Evolutionary conservation across 64 coral and sea anemone species (phyloP).

Genomic region (Dendrophyllia cribrosa): DNA sequence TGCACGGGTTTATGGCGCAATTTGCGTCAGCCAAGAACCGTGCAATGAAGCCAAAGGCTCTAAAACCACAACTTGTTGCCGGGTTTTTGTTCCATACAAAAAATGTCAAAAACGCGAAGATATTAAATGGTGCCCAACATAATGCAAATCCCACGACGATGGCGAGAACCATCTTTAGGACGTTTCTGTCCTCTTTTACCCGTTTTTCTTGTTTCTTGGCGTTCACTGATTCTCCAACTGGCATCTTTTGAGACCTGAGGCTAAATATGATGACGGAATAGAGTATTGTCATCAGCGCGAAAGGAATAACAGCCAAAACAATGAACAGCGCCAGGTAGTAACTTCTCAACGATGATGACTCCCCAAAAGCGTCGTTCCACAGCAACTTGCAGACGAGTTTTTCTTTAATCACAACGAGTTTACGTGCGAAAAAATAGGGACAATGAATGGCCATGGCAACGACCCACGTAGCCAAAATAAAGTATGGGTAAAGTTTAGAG

Average conservation of each 20-base stretch:
- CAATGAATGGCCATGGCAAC: slow-evolving; percentile 35
- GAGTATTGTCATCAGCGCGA: slow-evolving; percentile 15
- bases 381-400: background rate
- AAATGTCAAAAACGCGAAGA: slow-evolving; percentile 7
- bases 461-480: slow-evolving; percentile 1
- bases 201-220: slow-evolving; percentile 17
- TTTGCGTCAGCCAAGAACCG: slow-evolving; percentile 1
- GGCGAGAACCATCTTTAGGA: slow-evolving; percentile 23
- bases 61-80: background rate
- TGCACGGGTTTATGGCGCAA: slow-evolving; percentile 20
- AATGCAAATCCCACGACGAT: slow-evolving; percentile 35
- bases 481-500: slow-evolving; percentile 21
- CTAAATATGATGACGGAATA: slow-evolving; percentile 27
- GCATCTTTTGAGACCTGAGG: slow-evolving; percentile 24
- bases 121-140: slow-evolving; percentile 15
- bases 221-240: slow-evolving; percentile 6
- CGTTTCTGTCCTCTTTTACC: slow-evolving; percentile 10
- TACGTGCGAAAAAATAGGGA: slow-evolving; percentile 5
- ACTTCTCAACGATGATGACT: background rate
- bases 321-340: slow-evolving; percentile 30
- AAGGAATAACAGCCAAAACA: slow-evolving; percentile 9
- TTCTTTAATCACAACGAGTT: background rate
- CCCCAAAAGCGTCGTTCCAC: slow-evolving; percentile 21
- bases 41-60: background rate
- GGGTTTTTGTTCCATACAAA: slow-evolving; percentile 16